Percentiles rank a stretch among this genome's conserved stretches.
Evolutionary conservation across 2,113 vertebrate species (phyloP).

Genomic region (Lophotis ruficrista): DNA sequence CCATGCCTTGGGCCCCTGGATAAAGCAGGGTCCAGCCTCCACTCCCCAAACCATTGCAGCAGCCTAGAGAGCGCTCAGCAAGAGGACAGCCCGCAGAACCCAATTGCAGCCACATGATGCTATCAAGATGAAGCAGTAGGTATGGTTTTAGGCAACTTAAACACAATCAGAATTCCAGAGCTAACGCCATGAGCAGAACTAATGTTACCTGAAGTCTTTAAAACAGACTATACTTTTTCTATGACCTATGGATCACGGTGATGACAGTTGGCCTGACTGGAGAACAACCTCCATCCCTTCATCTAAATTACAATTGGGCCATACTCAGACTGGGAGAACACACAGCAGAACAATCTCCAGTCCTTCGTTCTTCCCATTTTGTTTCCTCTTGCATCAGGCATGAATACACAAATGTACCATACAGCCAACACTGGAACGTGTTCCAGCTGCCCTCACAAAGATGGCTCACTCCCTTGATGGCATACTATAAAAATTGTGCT

Average conservation of each 20-base stretch:
- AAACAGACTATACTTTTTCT: background rate
- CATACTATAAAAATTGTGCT: background rate
- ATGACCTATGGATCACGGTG: background rate
- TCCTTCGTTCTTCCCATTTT: background rate
- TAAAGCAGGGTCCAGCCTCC: background rate
- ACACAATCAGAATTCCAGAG: background rate
- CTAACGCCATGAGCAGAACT: background rate
- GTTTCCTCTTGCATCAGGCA: background rate
- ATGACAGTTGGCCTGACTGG: background rate
- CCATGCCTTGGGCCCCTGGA: background rate
- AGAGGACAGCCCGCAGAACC: background rate
- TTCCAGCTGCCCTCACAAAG: background rate
- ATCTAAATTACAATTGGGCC: background rate
- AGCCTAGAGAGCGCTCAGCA: background rate
- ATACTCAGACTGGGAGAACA: background rate
- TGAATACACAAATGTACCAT: accelerated
- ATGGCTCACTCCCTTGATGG: background rate
- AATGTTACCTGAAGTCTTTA: background rate
- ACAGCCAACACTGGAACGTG: accelerated
- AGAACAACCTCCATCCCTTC: background rate
- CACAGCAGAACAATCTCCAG: accelerated
- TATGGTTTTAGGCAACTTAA: background rate
- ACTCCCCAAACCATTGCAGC: background rate
- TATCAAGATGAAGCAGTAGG: background rate
- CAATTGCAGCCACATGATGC: background rate